Base-by-base conservation (phyloP, 2,113 vertebrate genomes). In the Clarias gariepinus region DNA sequence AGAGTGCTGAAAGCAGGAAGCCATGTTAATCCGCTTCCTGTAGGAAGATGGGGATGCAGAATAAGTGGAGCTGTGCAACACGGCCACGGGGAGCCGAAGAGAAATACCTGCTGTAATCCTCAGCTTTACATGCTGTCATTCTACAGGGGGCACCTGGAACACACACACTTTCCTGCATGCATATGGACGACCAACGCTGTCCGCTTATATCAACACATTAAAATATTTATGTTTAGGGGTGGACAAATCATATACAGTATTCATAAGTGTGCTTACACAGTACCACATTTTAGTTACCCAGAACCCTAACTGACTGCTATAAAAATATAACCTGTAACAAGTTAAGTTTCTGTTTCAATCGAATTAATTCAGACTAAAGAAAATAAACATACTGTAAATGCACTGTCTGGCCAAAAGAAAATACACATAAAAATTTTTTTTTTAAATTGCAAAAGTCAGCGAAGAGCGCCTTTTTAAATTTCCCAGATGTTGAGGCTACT, bases 91-190 rank as follows among this genome's bases (percentile, higher is more conserved):
- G 63, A 87, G 87, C 69, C 7, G 30, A 47, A 83, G 81, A 53
- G 28, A 61, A 28, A 47, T 64, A 74, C 74, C 30, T 57, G 66
- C 52, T 74, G 76, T 90, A 91, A 91, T 91, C 91, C 88, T 52
- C 21, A 81, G 88, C 63, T 90, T 91, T 90, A 91, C 88, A 90
- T 66, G 69, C 83, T 90, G 89, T 91, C 90, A 90, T 89, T 89
- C 89, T 86, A 80, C 71, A 74, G 74, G 30, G 30, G 83, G 28
- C 52, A 69, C 69, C 82, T 81, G 73, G 21, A 82, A 41, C 71
- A 78, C 78, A 68, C 84, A 74, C 19, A 71, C 55, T 12, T 11
- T 4, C 28, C 52, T n/a, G 16, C 33, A 86, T 28, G 55, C 41
- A 15, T 57, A 53, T 10, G 33, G 36, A 69, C 81, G 53, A 60